Percentiles rank a stretch among this genome's conserved stretches.
These are phyloP conservation scores for Heteromyza rotundicornis DNA, from an alignment of 2,888 invertebrate genomes.

Conservation along the genomic window DNA sequence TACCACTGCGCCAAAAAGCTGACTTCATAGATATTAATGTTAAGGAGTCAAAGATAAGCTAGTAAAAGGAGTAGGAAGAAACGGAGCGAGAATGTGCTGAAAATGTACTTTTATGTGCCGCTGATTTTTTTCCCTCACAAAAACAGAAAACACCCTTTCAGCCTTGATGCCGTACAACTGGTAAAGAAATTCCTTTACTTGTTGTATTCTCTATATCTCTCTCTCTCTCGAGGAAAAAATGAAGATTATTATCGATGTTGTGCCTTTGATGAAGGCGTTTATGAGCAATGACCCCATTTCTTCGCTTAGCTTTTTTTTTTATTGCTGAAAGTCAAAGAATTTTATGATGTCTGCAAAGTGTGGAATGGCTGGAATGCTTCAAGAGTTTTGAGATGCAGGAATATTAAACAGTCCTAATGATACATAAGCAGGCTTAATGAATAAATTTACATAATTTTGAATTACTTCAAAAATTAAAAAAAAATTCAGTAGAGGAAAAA, in stretches of 20 bases:
- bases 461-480: no score
- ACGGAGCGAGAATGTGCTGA: slow-evolving; percentile 16
- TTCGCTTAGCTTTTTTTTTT: background rate
- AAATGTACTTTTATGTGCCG: slow-evolving; percentile 18
- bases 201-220: background rate
- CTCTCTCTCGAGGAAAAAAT: background rate
- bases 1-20: slow-evolving; percentile 1
- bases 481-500: no score
- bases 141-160: slow-evolving; percentile 12
- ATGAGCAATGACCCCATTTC: slow-evolving; percentile 26
- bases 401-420: no score
- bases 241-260: slow-evolving; percentile 26
- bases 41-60: slow-evolving; percentile 16
- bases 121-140: no score
- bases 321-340: background rate
- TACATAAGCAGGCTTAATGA: no score
- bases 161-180: background rate
- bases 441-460: no score
- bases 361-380: background rate
- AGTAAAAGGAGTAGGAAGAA: background rate
- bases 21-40: slow-evolving; percentile 14
- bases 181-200: background rate
- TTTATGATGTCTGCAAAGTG: background rate
- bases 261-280: slow-evolving; percentile 23
- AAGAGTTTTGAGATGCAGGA: no score